phyloP scores from a whole-genome alignment of 2,888 invertebrate species.

The Frankliniella fusca region DNA sequence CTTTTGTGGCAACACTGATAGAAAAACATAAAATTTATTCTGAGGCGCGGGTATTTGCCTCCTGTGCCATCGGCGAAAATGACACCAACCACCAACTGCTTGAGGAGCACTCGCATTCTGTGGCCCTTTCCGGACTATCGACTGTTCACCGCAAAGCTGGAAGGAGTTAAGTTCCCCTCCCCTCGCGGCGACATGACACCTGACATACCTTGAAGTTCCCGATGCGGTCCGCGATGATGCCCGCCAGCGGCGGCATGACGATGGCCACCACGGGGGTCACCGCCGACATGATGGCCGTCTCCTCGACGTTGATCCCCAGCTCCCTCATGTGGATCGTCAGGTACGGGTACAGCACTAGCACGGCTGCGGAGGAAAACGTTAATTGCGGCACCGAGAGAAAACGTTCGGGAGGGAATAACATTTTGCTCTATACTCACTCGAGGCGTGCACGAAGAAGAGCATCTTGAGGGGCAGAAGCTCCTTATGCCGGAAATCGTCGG shows the following conservation, averaged over 20 bases:
- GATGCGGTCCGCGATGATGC: constrained; percentile 71
- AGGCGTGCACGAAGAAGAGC: constrained; percentile 72
- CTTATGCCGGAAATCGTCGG: constrained; percentile 66
- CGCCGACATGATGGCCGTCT: constrained; percentile 75
- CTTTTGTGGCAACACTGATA: too few relatives aligned
- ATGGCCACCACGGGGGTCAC: constrained; percentile 71
- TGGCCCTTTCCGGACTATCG: too few relatives aligned
- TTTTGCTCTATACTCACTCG: constrained; percentile 57
- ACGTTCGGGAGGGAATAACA: too few relatives aligned
- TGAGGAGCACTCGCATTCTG: too few relatives aligned
- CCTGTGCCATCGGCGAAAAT: too few relatives aligned
- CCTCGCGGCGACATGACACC: too few relatives aligned
- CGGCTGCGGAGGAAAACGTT: constrained; percentile 54
- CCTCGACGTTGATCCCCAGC: constrained; percentile 71
- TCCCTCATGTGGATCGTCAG: constrained; percentile 76
- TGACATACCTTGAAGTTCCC: constrained; percentile 69
- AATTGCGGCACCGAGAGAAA: too few relatives aligned
- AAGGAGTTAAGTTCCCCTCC: too few relatives aligned
- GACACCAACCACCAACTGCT: too few relatives aligned
- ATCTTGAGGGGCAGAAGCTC: constrained; percentile 69
- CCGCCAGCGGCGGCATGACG: constrained; percentile 71
- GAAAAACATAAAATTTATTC: too few relatives aligned
- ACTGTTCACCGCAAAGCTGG: too few relatives aligned
- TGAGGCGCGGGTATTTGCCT: too few relatives aligned
- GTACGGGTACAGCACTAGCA: constrained; percentile 72